Evolutionary conservation across 2,113 vertebrate genomes (phyloP), one percentile per base, ranked within the genome.

Genomic region (Colinus virginianus): DNA sequence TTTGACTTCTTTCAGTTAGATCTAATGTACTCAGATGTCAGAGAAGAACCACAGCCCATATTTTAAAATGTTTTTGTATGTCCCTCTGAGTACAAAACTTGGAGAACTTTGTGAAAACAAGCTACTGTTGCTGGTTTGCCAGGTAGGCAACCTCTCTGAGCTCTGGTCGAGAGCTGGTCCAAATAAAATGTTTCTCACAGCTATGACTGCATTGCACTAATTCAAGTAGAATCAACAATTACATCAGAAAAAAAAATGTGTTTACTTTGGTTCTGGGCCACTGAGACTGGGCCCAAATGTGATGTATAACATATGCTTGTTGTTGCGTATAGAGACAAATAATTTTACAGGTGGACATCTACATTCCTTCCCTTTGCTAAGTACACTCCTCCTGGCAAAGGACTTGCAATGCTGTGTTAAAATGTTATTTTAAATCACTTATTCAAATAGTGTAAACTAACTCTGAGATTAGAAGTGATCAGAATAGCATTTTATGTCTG

Each of bases 211-310:
- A 93, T 97, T 96, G 79, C 71, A 87, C 90, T 97, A 97, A 95
- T 96, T 97, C 95, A 97, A 90, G 89, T 97, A 97, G 95, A 95
- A 97, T 98, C 97, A 98, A 98, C 97, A 97, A 97, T 98, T 97
- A 97, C 97, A 97, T 97, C 97, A 98, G 96, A 97, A 97, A 97
- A 28, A 53, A 28, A 53, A 97, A 97, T 97, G 90, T 98, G 96
- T 98, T 98, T 98, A 97, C 96, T 96, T 98, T 98, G 97, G 97
- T 98, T 92, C 93, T 85, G 84, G 63, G 96, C 97, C 98, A 98
- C 87, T 89, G 71, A 97, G 96, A 94, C 96, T 96, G 92, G 93
- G 79, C 96, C 93, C 96, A 97, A 95, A 96, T 93, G 95, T 98
- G 97, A 98, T 97, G 96, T 97, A 98, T 96, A 98, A 96, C 97